Conservation (phyloP, 2,888 invertebrate species). For the Aleiodes leptofemur region DNA sequence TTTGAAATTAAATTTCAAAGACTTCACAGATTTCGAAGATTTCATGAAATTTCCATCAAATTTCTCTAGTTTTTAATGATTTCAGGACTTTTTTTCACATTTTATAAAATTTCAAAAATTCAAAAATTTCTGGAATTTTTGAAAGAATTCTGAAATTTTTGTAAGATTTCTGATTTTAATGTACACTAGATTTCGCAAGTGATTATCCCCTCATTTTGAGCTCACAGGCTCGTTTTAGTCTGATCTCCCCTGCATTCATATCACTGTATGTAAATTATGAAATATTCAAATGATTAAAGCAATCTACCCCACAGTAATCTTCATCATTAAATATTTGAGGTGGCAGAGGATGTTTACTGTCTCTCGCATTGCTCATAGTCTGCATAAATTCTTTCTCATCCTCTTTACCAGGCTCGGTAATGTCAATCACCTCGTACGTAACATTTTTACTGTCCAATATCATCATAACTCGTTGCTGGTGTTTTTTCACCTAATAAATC, state of each 20-base stretch:
- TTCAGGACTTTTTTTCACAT: too few species aligned
- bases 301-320: slow-evolving; percentile 92
- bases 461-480: slow-evolving; percentile 95
- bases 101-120: too few species aligned
- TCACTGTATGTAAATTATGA: not conserved
- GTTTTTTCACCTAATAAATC: slow-evolving; percentile 90
- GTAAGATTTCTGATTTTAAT: too few species aligned
- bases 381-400: slow-evolving; percentile 94
- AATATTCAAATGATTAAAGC: not conserved
- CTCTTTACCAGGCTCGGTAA: slow-evolving; percentile 95
- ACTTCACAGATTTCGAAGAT: too few species aligned
- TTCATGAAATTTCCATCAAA: too few species aligned
- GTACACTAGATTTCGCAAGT: too few species aligned
- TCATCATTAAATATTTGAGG: slow-evolving; percentile 97
- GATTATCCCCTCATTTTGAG: too few species aligned
- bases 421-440: slow-evolving; percentile 93
- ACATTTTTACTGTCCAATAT: slow-evolving; percentile 94
- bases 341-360: slow-evolving; percentile 88
- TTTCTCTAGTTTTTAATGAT: too few species aligned
- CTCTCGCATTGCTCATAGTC: slow-evolving; percentile 86
- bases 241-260: not conserved
- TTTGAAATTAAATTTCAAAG: too few species aligned
- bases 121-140: too few species aligned
- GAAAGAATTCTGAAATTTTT: too few species aligned
- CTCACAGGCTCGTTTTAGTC: too few species aligned